A percentile compares a stretch with the other conserved stretches of the same genome.
Evolutionary conservation across 2,113 vertebrate genomes (phyloP).

Genomic region (Phalacrocorax carbo): DNA sequence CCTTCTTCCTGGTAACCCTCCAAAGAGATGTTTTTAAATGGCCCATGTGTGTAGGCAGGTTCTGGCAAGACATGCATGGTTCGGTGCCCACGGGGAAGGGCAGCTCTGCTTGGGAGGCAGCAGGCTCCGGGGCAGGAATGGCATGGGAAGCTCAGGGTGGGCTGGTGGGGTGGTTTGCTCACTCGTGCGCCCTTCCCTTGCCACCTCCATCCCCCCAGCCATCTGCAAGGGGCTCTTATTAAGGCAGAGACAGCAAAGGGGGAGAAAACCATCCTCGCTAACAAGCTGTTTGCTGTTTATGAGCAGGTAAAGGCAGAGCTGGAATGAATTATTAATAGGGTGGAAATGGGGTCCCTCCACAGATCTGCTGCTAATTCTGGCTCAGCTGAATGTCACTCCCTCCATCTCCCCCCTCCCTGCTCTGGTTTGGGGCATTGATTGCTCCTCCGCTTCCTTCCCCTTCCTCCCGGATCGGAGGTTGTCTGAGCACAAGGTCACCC

Average conservation of each 20-base stretch:
- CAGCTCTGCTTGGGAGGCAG: background rate
- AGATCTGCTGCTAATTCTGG: slow-evolving; percentile 69
- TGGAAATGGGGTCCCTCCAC: slow-evolving; percentile 75
- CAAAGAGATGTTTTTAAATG: background rate
- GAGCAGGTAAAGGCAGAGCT: slow-evolving; percentile 79
- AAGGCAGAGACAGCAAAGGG: slow-evolving; percentile 26
- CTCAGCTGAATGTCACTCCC: slow-evolving; percentile 37
- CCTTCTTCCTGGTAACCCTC: background rate
- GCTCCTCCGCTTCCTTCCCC: background rate
- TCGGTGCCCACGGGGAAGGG: background rate
- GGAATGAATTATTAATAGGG: slow-evolving; percentile 82
- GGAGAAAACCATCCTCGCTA: slow-evolving; percentile 55
- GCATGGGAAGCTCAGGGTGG: background rate
- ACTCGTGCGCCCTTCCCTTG: background rate
- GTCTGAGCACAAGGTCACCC: slow-evolving; percentile 65
- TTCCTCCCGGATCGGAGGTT: background rate
- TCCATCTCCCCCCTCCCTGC: background rate
- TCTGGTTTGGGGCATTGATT: slow-evolving; percentile 58
- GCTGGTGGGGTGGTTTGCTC: background rate
- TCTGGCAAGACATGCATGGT: accelerated
- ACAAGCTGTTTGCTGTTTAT: slow-evolving; percentile 81
- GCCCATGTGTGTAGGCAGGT: background rate
- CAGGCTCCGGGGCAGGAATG: background rate
- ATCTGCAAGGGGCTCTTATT: background rate
- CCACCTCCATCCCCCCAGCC: background rate